Evolutionary conservation across 2,113 vertebrate genomes (phyloP).

Genomic region (Carassius gibelio): DNA sequence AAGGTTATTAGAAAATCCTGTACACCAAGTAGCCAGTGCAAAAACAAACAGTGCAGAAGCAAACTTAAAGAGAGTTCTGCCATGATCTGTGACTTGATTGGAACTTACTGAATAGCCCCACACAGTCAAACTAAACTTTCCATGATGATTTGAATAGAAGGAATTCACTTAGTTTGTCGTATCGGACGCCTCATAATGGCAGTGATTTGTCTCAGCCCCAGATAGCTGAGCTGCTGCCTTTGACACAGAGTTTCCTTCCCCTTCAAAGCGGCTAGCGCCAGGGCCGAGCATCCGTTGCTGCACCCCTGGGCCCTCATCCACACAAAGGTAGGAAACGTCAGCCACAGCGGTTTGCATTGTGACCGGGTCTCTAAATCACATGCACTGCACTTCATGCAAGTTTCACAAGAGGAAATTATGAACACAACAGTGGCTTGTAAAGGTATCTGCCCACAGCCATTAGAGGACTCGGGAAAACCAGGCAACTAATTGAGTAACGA

Average conservation of each 20-base stretch:
- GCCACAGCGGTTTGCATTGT: conserved; percentile 80
- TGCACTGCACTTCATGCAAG: conserved; percentile 77
- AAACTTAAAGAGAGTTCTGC: conserved; percentile 19
- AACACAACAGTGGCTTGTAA: conserved; percentile 77
- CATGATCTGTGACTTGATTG: conserved; percentile 20
- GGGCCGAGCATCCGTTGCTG: conserved; percentile 82
- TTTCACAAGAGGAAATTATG: conserved; percentile 78
- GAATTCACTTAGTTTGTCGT: conserved; percentile 7
- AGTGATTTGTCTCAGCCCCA: conserved; percentile 61
- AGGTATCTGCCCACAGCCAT: conserved; percentile 51
- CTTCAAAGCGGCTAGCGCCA: conserved; percentile 69
- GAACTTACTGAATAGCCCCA: background rate
- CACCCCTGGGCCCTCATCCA: conserved; percentile 77
- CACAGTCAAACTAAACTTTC: background rate
- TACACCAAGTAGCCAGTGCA: conserved; percentile 35
- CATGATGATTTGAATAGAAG: conserved; percentile 18
- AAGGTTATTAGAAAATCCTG: conserved; percentile 71
- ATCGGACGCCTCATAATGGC: conserved; percentile 38
- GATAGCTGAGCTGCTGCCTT: conserved; percentile 73
- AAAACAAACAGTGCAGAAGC: conserved; percentile 37
- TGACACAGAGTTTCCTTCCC: conserved; percentile 86
- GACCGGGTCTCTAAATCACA: conserved; percentile 84
- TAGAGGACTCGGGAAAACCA: conserved; percentile 17
- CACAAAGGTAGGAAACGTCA: conserved; percentile 98
- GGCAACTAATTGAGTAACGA: conserved; percentile 46